phyloP scores from a whole-genome alignment of 2,797 vertebrate genomes.

The Amblyraja radiata region DNA sequence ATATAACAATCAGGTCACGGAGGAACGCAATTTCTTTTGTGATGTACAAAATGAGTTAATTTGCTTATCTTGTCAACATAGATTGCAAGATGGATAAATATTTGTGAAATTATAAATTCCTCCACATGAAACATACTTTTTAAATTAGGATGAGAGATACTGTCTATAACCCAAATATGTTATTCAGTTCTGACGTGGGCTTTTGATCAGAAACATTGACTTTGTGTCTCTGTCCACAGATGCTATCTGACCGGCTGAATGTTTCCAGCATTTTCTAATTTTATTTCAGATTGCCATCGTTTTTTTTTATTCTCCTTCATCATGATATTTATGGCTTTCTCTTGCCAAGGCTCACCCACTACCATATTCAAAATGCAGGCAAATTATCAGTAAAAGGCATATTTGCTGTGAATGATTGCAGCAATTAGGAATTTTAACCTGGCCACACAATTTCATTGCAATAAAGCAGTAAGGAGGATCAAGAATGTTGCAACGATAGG shows the following conservation, averaged over 20 bases:
- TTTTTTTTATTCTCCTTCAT: too few species aligned
- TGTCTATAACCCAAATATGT: too few species aligned
- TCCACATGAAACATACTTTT: background rate
- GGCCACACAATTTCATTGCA: background rate
- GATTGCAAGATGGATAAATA: background rate
- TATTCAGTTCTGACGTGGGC: too few species aligned
- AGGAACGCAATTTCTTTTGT: background rate
- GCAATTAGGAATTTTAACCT: background rate
- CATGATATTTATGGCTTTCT: background rate
- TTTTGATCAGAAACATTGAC: too few species aligned
- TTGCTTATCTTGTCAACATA: background rate
- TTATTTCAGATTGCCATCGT: too few species aligned
- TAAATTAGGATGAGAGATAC: background rate
- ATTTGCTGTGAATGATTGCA: background rate
- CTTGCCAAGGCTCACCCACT: background rate
- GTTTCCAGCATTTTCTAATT: too few species aligned
- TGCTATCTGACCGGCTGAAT: too few species aligned
- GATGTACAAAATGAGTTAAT: background rate
- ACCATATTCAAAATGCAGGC: background rate
- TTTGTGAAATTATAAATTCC: background rate
- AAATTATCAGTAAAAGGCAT: background rate
- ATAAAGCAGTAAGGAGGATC: background rate
- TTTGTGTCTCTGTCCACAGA: too few species aligned
- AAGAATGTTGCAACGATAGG: background rate
- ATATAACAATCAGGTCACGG: background rate